These are phyloP conservation scores for Aphis gossypii DNA, from an alignment of 1,140 invertebrate genomes.

Conservation along the genomic window DNA sequence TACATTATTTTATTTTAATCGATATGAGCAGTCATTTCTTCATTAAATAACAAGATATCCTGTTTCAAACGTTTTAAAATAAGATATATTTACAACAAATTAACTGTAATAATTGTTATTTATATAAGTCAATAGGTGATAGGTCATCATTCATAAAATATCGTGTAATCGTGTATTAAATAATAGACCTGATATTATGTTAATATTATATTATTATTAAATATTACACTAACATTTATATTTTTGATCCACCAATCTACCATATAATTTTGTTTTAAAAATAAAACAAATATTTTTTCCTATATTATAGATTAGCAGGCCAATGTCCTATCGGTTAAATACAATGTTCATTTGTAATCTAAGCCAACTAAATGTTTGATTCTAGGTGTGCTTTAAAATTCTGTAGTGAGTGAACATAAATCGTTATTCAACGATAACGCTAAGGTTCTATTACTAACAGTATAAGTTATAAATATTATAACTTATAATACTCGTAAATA, in stretches of 20 bases:
- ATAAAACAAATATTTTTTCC: not conserved
- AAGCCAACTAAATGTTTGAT: not conserved
- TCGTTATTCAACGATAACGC: not conserved
- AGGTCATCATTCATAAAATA: not conserved
- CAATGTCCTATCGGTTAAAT: not conserved
- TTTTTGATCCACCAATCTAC: conserved; percentile 6
- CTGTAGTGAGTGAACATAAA: not conserved
- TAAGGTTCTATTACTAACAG: not conserved
- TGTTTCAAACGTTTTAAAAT: not conserved
- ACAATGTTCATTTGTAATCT: not conserved
- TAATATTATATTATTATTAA: not conserved
- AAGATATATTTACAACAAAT: not conserved
- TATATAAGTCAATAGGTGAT: not conserved
- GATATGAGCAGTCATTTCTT: not conserved
- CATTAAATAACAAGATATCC: not conserved
- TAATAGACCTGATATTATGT: not conserved
- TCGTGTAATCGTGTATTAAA: not conserved
- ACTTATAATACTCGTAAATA: not conserved
- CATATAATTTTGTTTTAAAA: not conserved
- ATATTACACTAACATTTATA: not conserved
- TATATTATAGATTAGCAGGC: not conserved
- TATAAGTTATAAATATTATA: not conserved
- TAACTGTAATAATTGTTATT: not conserved
- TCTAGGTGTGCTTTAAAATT: not conserved
- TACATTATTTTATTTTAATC: not conserved